Evolutionary conservation across 1,140 invertebrate genomes (phyloP).

Genomic region (Armadillidium nasatum): DNA sequence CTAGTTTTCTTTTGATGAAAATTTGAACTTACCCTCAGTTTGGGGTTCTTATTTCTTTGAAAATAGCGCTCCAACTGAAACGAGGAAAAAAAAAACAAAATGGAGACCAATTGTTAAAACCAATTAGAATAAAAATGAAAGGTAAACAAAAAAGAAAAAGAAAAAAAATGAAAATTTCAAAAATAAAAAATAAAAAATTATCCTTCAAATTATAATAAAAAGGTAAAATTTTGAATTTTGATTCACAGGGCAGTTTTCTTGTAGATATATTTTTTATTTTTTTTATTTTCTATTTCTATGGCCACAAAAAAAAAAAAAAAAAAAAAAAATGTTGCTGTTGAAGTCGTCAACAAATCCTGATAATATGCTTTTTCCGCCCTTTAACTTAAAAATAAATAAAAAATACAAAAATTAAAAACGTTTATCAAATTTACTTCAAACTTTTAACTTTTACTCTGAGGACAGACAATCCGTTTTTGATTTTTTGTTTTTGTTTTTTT

Average conservation of each 20-base stretch:
- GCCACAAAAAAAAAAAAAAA: not conserved
- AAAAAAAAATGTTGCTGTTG: too few relatives aligned
- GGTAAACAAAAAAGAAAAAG: constrained; percentile 22
- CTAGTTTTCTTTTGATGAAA: not conserved
- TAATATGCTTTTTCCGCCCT: too few relatives aligned
- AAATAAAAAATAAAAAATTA: constrained; percentile 32
- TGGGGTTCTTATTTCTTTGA: constrained; percentile 57
- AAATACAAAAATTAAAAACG: too few relatives aligned
- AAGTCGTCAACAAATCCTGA: too few relatives aligned
- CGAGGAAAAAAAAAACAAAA: constrained; percentile 46
- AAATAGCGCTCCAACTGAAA: constrained; percentile 86
- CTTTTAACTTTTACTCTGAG: too few relatives aligned
- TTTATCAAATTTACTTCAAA: too few relatives aligned
- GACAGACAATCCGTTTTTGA: too few relatives aligned
- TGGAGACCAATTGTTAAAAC: constrained; percentile 44
- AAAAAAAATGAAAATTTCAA: constrained; percentile 25
- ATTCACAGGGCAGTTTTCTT: not conserved
- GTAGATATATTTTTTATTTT: not conserved
- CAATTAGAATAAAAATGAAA: constrained; percentile 37
- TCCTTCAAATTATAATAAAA: not conserved
- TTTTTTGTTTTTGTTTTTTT: too few relatives aligned
- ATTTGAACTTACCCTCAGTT: constrained; percentile 44
- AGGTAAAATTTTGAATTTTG: too few relatives aligned
- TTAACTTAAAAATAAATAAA: too few relatives aligned
- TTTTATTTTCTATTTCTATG: not conserved